Conservation (phyloP, 2,113 vertebrate genomes). For the Rattus norvegicus region DNA sequence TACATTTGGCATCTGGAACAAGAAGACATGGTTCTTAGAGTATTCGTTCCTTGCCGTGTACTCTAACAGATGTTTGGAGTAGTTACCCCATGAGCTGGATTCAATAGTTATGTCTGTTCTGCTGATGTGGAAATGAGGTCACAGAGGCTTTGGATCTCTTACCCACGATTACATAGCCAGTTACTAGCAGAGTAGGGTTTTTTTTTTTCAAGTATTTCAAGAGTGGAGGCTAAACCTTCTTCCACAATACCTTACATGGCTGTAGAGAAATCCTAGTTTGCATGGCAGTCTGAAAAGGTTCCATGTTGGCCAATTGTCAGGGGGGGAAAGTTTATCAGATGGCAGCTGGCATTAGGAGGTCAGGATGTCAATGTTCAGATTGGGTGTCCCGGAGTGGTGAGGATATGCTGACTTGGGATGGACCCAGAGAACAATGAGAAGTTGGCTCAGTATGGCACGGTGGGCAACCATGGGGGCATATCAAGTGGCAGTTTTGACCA, state of each 20-base stretch:
- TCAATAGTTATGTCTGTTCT: constrained; percentile 5
- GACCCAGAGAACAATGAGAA: neutral
- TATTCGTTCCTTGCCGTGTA: neutral
- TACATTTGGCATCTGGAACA: constrained; percentile 1
- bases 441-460: neutral
- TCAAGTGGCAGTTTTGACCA: neutral
- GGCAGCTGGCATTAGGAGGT: neutral
- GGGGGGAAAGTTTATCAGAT: neutral
- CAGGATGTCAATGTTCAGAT: neutral
- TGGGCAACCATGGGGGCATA: neutral
- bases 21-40: constrained; percentile 3
- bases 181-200: neutral
- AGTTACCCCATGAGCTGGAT: neutral
- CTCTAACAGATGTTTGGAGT: neutral
- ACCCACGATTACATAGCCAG: neutral
- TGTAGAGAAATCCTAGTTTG: constrained; percentile 1
- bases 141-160: constrained; percentile 33
- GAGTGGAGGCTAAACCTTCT: neutral
- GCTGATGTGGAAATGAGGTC: constrained; percentile 15
- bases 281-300: neutral
- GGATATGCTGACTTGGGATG: neutral
- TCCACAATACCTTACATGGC: neutral
- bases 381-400: neutral
- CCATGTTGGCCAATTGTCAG: neutral
- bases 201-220: neutral